Evolutionary conservation across 2,797 vertebrate species (phyloP).

Genomic region (Bucorvus abyssinicus): DNA sequence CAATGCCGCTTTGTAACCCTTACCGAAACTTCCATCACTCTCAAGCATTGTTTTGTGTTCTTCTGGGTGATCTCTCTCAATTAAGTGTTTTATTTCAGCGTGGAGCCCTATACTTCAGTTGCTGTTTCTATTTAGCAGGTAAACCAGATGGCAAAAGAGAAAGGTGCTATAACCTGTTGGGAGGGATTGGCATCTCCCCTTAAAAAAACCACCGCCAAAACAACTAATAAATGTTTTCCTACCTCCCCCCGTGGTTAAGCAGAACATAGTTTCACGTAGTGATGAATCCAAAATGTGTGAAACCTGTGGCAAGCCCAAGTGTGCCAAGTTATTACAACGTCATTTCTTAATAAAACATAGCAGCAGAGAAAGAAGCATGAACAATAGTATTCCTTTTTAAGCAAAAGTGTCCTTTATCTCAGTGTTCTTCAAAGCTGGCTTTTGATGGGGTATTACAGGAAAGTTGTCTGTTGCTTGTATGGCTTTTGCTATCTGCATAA

Average conservation of each 20-base stretch:
- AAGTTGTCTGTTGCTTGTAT: neutral
- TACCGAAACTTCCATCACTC: neutral
- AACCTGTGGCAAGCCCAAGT: rapidly evolving
- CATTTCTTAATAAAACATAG: neutral
- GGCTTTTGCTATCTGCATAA: neutral
- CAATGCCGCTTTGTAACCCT: neutral
- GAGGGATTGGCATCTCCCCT: neutral
- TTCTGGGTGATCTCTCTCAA: neutral
- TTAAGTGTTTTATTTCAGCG: neutral
- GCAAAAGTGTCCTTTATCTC: neutral
- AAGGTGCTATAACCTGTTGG: neutral
- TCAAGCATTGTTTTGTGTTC: neutral
- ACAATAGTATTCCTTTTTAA: neutral
- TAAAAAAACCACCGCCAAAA: neutral
- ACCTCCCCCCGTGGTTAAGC: neutral
- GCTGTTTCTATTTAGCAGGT: neutral
- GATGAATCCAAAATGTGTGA: neutral
- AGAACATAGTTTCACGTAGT: neutral
- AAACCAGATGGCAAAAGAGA: neutral
- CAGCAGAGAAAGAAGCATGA: neutral
- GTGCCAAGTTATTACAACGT: neutral
- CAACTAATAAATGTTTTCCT: neutral
- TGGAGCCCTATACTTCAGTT: neutral
- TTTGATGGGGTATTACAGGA: neutral
- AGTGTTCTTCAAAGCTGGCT: neutral